Conservation (phyloP, 2,888 invertebrate species). For the Sisyra nigra region DNA sequence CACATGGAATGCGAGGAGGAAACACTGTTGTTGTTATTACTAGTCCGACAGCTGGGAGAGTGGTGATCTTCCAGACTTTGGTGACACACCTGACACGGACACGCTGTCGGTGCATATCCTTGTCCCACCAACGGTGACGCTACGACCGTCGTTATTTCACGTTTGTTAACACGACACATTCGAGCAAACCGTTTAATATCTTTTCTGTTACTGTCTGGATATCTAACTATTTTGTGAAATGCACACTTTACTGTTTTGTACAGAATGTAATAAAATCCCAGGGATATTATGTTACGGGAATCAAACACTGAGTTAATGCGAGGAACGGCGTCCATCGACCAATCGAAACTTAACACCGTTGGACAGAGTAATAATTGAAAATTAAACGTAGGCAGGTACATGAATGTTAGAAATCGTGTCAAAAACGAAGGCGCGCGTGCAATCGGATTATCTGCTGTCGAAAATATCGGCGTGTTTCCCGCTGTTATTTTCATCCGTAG, state of each 20-base stretch:
- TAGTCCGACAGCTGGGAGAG: slow-evolving; percentile 48
- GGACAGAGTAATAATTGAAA: slow-evolving; percentile 77
- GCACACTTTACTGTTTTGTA: slow-evolving; percentile 14
- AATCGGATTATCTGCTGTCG: slow-evolving; percentile 90
- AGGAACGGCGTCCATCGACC: slow-evolving; percentile 97
- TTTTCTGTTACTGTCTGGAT: slow-evolving; percentile 1
- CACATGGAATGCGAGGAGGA: slow-evolving; percentile 33
- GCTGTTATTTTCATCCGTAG: slow-evolving; percentile 69
- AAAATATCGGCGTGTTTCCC: slow-evolving; percentile 62
- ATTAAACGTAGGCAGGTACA: slow-evolving; percentile 84
- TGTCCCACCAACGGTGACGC: not conserved
- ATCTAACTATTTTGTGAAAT: slow-evolving; percentile 5
- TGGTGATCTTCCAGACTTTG: slow-evolving; percentile 49
- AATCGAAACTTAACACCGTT: slow-evolving; percentile 83
- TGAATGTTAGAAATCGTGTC: slow-evolving; percentile 77
- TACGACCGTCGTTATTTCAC: slow-evolving; percentile 1
- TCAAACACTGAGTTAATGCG: slow-evolving; percentile 65
- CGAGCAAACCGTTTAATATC: too few species aligned
- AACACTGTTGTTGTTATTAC: slow-evolving; percentile 54
- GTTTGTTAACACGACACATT: too few species aligned
- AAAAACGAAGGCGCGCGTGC: slow-evolving; percentile 68
- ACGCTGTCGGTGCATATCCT: slow-evolving; percentile 19
- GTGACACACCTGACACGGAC: slow-evolving; percentile 50
- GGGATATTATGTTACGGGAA: slow-evolving; percentile 57
- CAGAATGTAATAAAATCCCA: slow-evolving; percentile 51